Evolutionary conservation across 23 tunicate genomes (phyloP).

Genomic region (Trididemnum nubilum): DNA sequence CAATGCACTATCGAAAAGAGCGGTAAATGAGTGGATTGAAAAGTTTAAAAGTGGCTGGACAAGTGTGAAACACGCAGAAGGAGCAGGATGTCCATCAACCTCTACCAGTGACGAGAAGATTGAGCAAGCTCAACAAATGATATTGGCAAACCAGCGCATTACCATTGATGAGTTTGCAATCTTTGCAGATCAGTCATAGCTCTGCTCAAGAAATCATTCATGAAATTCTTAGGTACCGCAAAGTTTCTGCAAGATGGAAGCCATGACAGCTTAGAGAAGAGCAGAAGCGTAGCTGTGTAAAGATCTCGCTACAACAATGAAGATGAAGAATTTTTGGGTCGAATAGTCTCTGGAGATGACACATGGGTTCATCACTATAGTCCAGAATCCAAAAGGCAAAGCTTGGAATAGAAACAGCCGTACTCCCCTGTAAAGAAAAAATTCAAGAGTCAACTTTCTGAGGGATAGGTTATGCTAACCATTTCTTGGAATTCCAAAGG

Average conservation of each 20-base stretch:
- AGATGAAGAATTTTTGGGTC: slow-evolving; percentile 19
- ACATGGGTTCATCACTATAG: too few species aligned
- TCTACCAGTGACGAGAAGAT: slow-evolving; percentile 37
- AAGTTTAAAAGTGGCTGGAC: too few species aligned
- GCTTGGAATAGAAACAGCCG: background rate
- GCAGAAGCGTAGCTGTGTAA: slow-evolving; percentile 24
- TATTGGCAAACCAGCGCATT: too few species aligned
- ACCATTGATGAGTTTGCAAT: slow-evolving; percentile 39
- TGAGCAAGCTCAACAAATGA: too few species aligned
- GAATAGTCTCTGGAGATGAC: slow-evolving; percentile 23
- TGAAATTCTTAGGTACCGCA: too few species aligned
- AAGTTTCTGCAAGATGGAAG: slow-evolving; percentile 31
- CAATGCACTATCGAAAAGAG: too few species aligned
- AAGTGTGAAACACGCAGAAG: too few species aligned
- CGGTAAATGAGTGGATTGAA: too few species aligned
- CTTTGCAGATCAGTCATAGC: slow-evolving; percentile 42
- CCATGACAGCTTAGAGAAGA: slow-evolving; percentile 25
- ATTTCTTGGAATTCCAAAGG: background rate
- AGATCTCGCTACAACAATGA: slow-evolving; percentile 30
- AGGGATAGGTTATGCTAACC: background rate
- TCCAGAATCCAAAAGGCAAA: too few species aligned
- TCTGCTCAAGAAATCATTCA: slow-evolving; percentile 45
- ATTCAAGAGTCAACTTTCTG: background rate
- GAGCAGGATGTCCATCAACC: slow-evolving; percentile 33
- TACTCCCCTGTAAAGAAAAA: background rate